phyloP scores from a whole-genome alignment of 1,140 invertebrate species.

The Ceratina japonica region DNA sequence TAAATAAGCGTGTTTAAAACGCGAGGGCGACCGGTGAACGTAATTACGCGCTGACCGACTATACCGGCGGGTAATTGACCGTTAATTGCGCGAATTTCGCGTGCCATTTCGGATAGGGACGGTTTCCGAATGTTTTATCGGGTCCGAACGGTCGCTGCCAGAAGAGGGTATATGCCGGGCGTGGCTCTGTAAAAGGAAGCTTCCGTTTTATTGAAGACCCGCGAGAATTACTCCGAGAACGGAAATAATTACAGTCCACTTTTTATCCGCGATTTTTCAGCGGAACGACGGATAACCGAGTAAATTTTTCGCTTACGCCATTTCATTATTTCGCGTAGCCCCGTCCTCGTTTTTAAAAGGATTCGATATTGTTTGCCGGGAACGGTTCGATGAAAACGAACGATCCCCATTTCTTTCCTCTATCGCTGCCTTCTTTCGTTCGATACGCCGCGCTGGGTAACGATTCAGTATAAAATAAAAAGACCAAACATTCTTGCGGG shows the following conservation, averaged over 20 bases:
- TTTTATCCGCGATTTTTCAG: slow-evolving; percentile 11
- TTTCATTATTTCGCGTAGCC: slow-evolving; percentile 9
- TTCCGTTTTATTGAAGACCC: slow-evolving; percentile 8
- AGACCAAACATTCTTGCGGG: background rate
- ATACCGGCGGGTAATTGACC: slow-evolving; percentile 6
- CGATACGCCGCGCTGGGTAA: background rate
- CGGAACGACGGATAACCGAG: slow-evolving; percentile 7
- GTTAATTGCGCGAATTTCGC: slow-evolving; percentile 14
- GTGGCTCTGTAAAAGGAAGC: background rate
- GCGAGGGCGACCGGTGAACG: background rate
- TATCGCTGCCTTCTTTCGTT: background rate
- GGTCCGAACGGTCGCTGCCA: too few species aligned
- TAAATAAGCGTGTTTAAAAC: slow-evolving; percentile 21
- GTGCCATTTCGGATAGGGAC: background rate
- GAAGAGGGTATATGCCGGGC: background rate
- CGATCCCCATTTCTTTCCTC: background rate
- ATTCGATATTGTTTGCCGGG: slow-evolving; percentile 9
- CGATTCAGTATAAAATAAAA: slow-evolving; percentile 17
- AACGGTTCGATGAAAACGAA: slow-evolving; percentile 5
- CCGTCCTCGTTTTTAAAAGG: background rate
- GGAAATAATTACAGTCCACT: slow-evolving; percentile 23
- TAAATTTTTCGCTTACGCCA: slow-evolving; percentile 18
- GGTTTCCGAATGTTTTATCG: slow-evolving; percentile 25
- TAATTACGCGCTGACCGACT: slow-evolving; percentile 8
- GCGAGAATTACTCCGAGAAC: slow-evolving; percentile 5